A percentile compares a stretch with the other conserved stretches of the same genome.
Conservation (phyloP, 2,888 invertebrate species). For the Macaria notata region DNA sequence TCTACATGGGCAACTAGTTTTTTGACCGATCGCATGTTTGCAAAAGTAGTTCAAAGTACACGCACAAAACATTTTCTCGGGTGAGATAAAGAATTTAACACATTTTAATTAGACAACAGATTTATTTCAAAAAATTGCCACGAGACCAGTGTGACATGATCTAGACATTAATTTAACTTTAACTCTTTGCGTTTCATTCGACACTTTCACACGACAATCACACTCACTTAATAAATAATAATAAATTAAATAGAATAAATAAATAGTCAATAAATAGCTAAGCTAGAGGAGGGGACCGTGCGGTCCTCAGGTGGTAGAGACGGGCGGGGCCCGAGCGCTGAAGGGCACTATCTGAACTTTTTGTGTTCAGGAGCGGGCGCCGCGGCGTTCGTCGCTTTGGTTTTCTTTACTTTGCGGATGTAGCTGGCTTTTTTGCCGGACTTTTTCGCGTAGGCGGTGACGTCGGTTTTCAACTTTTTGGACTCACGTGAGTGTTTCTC, state of each 20-base stretch:
- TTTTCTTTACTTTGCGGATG: conserved; percentile 79
- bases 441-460: conserved; percentile 70
- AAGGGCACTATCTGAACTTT: conserved; percentile 80
- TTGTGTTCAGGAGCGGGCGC: conserved; percentile 75
- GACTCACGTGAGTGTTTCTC: conserved; percentile 91
- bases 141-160: conserved; percentile 82
- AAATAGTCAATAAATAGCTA: conserved; percentile 83
- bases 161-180: conserved; percentile 83
- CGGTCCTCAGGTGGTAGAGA: conserved; percentile 73
- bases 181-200: conserved; percentile 74
- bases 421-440: conserved; percentile 76
- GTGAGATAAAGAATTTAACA: conserved; percentile 75
- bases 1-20: conserved; percentile 61
- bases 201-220: conserved; percentile 78
- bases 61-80: conserved; percentile 71
- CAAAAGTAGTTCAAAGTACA: conserved; percentile 43
- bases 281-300: conserved; percentile 76
- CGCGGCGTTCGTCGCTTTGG: conserved; percentile 75
- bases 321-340: conserved; percentile 57
- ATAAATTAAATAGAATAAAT: conserved; percentile 83
- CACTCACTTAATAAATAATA: conserved; percentile 83
- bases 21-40: conserved; percentile 68
- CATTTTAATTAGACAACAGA: conserved; percentile 76
- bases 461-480: conserved; percentile 83
- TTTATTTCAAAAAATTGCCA: conserved; percentile 82